Base-by-base conservation (phyloP, 2,113 vertebrate species). In the Triplophysa dalaica region DNA sequence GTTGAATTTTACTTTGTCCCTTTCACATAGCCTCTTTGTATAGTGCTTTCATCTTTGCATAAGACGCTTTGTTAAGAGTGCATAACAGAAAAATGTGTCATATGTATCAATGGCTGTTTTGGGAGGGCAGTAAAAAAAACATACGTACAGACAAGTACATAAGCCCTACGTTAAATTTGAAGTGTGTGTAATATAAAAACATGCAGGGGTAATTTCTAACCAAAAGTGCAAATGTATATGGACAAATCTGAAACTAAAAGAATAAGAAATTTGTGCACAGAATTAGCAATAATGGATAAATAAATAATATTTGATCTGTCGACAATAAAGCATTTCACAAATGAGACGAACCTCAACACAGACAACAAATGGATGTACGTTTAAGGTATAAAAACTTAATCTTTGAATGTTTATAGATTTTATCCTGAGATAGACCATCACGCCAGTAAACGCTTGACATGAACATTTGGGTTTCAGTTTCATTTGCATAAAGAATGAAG, bases 371-470 rank as follows among this genome's bases (percentile, higher is more conserved):
- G 8, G 26, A 19, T n/a, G 38, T 21, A 58, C 48, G 26, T 24
- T 16, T 48, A 12, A 29, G 38, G 50, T 54, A n/a, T 58, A 58
- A 21, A 58, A 56, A 56, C 19, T 9, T 84, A 85, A 78, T 84
- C 79, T 89, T 77, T 80, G 77, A 87, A 58, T 41, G 52, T 26
- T 50, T 22, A 75, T 48, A 48, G 68, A 83, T 87, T 89, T 90
- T 84, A 93, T 93, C 93, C 93, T 94, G 93, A 94, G 93, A 91
- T 91, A 87, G 83, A 10, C n/a, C 54, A 4, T 22, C 21, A 38
- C 43, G 61, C 63, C 50, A 65, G 54, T 50, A 54, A 45, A 48
- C 43, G 63, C 26, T 69, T 17, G 4, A 54, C 38, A 17, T 14
- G n/a, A 60, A 66, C 22, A 24, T 41, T 56, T 50, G 21, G 45